Base-by-base conservation (phyloP, 1,140 invertebrate species). In the Pogonognathellus flavescens region DNA sequence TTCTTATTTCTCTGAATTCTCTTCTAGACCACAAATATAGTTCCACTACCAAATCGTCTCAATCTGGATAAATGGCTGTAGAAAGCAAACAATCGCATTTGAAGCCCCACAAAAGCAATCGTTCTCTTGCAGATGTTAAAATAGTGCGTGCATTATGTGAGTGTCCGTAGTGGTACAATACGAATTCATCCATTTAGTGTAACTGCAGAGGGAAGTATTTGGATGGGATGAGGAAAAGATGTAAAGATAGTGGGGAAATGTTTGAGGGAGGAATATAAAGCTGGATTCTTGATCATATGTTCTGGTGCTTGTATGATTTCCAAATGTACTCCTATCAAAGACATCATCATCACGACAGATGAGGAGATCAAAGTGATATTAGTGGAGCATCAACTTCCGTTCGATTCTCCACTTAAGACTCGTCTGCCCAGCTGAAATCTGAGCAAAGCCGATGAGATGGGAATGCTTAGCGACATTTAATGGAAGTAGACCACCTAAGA, bases 291-390 rank as follows among this genome's bases (percentile, higher is more conserved):
- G 31, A 41, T 41, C 31, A 41, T 41, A 41, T 41, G 31, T 41
- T 41, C 53, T 41, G 6, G 25, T n/a, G 25, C 14, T 41, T 50
- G 41, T 76, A n/a, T 20, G 41, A 49, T 14, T 62, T 13, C 20
- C 9, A 13, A 66, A 31, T 66, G 22, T 10, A 16, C 2, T 41
- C 6, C 70, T 70, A 76, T 76, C 14, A 50, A 16, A 49, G 25
- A 50, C 70, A 76, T 76, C 16, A 41, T 76, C 66, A 70, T 76
- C 70, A 49, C 11, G 16, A 31, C 13, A 76, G 70, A 76, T 76
- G 31, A 76, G 41, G 41, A 76, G 70, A 76, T 76, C 70, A 76
- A 31, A 76, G 70, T 76, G 70, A 76, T 76, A 76, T 76, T 76
- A 76, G 70, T 76, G 70, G 70, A 76, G 41, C 70, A 76, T 76